A percentile compares a stretch with the other conserved stretches of the same genome.
Evolutionary conservation across 2,888 invertebrate genomes (phyloP).

Genomic region (Amiota minor): DNA sequence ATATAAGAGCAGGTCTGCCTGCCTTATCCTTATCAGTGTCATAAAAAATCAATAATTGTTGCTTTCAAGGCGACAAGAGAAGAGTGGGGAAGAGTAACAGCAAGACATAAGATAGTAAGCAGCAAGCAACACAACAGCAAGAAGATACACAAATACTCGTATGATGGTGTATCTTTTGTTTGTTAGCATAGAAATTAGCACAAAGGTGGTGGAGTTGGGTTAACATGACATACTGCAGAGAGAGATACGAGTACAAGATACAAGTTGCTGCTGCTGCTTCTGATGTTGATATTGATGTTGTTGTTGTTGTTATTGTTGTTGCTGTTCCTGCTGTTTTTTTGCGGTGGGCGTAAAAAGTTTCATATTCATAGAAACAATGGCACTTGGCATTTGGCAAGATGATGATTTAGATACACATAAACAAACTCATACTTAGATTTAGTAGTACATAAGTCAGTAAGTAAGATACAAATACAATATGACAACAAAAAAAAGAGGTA

Average conservation of each 20-base stretch:
- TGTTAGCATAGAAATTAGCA: conserved; percentile 14
- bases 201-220: conserved; percentile 10
- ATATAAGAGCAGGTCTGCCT: no score
- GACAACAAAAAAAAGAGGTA: neutral
- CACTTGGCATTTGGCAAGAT: conserved; percentile 17
- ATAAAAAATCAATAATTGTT: conserved; percentile 24
- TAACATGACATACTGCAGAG: neutral
- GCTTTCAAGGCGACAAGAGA: neutral
- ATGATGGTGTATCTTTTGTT: neutral
- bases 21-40: conserved; percentile 20
- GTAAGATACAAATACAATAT: neutral
- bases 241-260: no score
- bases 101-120: neutral
- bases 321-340: neutral
- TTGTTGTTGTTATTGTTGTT: neutral
- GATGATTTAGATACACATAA: conserved; percentile 2
- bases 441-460: neutral
- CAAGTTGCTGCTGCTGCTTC: no score
- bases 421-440: no score
- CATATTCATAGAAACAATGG: conserved; percentile 11
- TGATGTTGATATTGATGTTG: neutral
- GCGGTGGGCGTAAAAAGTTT: no score
- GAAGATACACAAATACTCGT: neutral
- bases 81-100: no score
- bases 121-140: neutral